Percentiles rank a stretch among this genome's conserved stretches.
phyloP scores from a whole-genome alignment of 2,113 vertebrate genomes.

The Parus major region DNA sequence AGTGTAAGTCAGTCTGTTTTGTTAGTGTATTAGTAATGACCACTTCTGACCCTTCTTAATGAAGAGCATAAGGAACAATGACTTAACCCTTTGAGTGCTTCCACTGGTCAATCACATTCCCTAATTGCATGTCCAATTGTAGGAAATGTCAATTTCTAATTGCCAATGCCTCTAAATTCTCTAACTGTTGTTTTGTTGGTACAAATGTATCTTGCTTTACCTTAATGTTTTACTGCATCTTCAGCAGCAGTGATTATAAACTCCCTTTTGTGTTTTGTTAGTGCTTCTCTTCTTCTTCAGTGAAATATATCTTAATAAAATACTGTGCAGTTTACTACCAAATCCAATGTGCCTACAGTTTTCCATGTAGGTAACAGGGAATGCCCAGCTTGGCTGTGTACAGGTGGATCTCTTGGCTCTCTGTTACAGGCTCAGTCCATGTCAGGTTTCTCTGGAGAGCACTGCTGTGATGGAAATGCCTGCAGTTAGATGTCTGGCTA shows the following conservation, averaged over 20 bases:
- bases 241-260: not conserved
- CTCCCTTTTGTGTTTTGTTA: not conserved
- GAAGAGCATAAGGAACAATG: not conserved
- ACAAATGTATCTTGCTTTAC: not conserved
- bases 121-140: not conserved
- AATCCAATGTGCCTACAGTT: not conserved
- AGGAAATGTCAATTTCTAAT: not conserved
- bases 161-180: not conserved
- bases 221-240: not conserved
- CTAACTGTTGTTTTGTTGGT: not conserved
- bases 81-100: not conserved
- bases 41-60: not conserved
- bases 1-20: not conserved
- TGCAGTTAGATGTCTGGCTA: not conserved
- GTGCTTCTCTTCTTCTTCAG: not conserved
- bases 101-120: not conserved
- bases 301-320: not conserved
- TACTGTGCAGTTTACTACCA: not conserved
- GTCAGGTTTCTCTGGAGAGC: not conserved
- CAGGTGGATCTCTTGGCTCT: not conserved
- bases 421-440: not conserved
- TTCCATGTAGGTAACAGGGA: constrained; percentile 7
- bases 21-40: not conserved
- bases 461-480: not conserved
- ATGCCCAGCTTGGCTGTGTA: not conserved